Evolutionary conservation across 2,113 vertebrate species (phyloP), one percentile per base, ranked within the genome.

Genomic region (Dromaius novaehollandiae): DNA sequence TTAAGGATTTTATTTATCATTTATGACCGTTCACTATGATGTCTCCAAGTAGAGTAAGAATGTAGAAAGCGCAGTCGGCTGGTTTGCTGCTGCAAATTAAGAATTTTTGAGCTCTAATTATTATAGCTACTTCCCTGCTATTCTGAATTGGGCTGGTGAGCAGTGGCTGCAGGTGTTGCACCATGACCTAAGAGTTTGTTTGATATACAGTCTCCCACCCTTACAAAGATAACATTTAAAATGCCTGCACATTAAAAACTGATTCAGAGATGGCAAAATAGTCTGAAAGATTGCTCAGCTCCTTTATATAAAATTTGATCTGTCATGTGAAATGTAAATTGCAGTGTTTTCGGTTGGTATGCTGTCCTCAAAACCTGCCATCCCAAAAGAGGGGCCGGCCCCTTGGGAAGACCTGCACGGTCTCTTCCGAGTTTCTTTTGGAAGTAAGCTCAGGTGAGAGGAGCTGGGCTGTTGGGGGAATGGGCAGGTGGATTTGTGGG

Each of bases 51-150:
- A 26, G 53, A 55, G 53, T 26, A 55, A 26, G 53, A 26, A 55
- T 11, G 42, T 44, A 20, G 66, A 60, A 68, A 0, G 20, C 75
- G 76, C 82, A 74, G 58, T 24, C 90, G 69, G 73, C 86, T 91
- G 84, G 50, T 92, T 64, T 90, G 77, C 92, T 85, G 80, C 81
- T 86, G 73, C 79, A 95, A 92, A 93, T 88, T 83, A 88, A 32
- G 85, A 89, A 89, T 86, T 21, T 73, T 46, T 2, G 32, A 60
- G 61, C 38, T 81, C 69, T 71, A 60, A 90, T 81, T 93, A 69
- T 58, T 44, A 11, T 9, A 20, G 82, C 46, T 22, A 2, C 32
- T 78, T 42, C 51, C 46, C 25, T 44, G 24, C n/a, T 36, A 28
- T 20, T 13, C 22, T 13, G 44, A 46, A 7, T 36, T 26, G 26